Base-by-base conservation (phyloP, 2,797 vertebrate genomes). In the Ctenochaetus hawaiiensis region DNA sequence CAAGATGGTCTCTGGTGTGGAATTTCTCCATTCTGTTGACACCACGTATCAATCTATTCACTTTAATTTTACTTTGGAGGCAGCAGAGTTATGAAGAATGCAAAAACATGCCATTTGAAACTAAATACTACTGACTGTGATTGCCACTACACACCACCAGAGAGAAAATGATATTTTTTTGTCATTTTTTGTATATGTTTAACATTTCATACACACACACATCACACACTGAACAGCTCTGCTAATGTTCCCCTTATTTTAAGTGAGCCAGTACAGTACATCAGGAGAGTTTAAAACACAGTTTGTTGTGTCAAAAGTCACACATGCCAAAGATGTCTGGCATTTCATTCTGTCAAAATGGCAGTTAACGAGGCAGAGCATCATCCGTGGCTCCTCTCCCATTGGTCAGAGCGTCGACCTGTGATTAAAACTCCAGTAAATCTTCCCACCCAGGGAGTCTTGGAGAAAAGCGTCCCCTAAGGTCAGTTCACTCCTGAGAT, bases 351-450 rank as follows among this genome's bases (percentile, higher is more conserved):
- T 89, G 90, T 93, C 85, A 92, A 48, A 85, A 62, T 64, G 49
- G 49, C 72, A 69, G 80, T 91, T 86, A 90, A 93, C 84, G 44
- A 90, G 83, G 76, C 83, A 72, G 30, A 62, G 41, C 75, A 84
- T 89, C 83, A 78, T 79, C 82, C 47, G 68, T 8, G 34, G 58
- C 73, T 87, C 57, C n/a, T 67, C 64, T 89, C 69, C 75, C 60
- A 87, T 87, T 91, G 91, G 91, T 86, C 89, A 75, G 65, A 67
- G 57, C 87, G 86, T 89, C 71, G 83, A 91, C 85, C 89, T 89
- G 89, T 88, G 89, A 92, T 93, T 90, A 87, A 72, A 85, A 49
- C 85, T 85, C 81, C 89, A 89, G 89, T 93, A 94, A 94, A 93
- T 93, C 82, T 83, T 92, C 91, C 92, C 92, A 91, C 87, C 92